Percentiles rank a stretch among this genome's conserved stretches.
Conservation (phyloP, 2,113 vertebrate species). For the Panthera leo region DNA sequence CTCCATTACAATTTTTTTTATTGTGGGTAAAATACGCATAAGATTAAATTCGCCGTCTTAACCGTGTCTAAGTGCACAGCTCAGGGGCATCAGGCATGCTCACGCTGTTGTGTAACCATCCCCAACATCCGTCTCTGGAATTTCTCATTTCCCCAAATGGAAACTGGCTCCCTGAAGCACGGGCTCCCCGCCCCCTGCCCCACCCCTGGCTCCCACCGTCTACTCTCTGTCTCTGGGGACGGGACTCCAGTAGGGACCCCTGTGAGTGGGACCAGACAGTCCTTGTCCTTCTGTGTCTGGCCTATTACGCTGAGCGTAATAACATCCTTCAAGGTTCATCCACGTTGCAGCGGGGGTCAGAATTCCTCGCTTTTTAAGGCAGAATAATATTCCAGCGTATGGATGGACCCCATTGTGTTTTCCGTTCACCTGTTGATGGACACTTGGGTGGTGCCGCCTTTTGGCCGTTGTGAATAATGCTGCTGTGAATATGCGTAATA, state of each 20-base stretch:
- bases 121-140: neutral
- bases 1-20: neutral
- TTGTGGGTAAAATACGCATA: neutral
- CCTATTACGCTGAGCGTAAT: neutral
- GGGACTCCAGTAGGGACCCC: neutral
- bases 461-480: neutral
- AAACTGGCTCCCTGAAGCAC: neutral
- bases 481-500: neutral
- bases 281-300: neutral
- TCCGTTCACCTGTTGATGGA: neutral
- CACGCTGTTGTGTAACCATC: rapidly evolving
- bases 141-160: neutral
- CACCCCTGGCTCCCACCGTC: neutral
- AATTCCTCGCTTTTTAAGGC: neutral
- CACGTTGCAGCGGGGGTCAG: neutral
- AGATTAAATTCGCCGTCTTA: neutral
- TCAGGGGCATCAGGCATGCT: neutral
- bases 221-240: neutral
- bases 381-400: neutral
- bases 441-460: neutral
- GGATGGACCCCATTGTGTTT: neutral
- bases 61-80: neutral
- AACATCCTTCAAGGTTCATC: neutral
- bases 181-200: rapidly evolving
- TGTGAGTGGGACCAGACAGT: neutral